Evolutionary conservation across 2,888 invertebrate genomes (phyloP).

Genomic region (Agriopis marginaria): DNA sequence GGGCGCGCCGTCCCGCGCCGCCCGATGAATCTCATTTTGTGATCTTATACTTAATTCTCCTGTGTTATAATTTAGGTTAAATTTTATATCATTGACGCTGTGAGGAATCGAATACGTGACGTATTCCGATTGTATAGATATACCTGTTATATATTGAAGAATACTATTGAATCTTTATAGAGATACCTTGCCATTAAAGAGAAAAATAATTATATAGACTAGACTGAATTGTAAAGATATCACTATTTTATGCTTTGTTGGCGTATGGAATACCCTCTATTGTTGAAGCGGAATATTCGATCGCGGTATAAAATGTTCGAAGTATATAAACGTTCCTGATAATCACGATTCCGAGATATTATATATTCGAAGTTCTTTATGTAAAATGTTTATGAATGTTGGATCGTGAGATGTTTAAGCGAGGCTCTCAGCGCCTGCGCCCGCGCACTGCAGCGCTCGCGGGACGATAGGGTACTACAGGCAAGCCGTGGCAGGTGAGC

Average conservation of each 20-base stretch:
- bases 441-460: constrained; percentile 39
- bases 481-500: neutral
- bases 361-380: constrained; percentile 75
- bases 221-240: constrained; percentile 86
- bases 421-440: constrained; percentile 50
- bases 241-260: constrained; percentile 86
- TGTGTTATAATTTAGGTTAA: constrained; percentile 87
- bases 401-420: constrained; percentile 66
- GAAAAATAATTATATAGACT: constrained; percentile 84
- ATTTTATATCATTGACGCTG: constrained; percentile 87
- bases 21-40: constrained; percentile 87
- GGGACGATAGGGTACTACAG: no score
- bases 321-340: constrained; percentile 74
- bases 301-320: constrained; percentile 66
- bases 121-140: constrained; percentile 82
- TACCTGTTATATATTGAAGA: constrained; percentile 84
- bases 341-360: constrained; percentile 70
- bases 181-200: constrained; percentile 85
- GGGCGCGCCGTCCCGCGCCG: constrained; percentile 73
- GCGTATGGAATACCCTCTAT: constrained; percentile 79
- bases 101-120: constrained; percentile 82
- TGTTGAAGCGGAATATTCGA: constrained; percentile 76
- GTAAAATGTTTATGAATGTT: constrained; percentile 66
- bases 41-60: constrained; percentile 87
- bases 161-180: constrained; percentile 86